phyloP scores from a whole-genome alignment of 35 echinoderm and acorn worm species.

The Ophiothrix spiculata region DNA sequence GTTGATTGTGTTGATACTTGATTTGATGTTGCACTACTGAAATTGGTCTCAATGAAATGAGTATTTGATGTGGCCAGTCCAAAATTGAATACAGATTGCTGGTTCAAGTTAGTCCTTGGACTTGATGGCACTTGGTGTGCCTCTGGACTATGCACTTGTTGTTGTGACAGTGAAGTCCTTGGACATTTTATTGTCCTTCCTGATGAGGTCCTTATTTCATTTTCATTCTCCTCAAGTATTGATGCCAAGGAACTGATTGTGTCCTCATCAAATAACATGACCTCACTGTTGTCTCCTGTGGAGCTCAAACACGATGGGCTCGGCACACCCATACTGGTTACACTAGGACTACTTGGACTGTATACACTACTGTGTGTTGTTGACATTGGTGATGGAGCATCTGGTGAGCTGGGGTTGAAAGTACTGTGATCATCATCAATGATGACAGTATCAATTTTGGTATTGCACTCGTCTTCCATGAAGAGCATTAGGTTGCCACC shows the following conservation, averaged over 20 bases:
- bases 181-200: neutral
- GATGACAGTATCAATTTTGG: neutral
- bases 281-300: neutral
- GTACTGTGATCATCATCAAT: neutral
- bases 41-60: conserved; percentile 6
- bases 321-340: neutral
- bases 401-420: neutral
- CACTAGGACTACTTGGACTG: neutral
- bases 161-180: neutral
- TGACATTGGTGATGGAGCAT: neutral
- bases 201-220: neutral
- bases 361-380: neutral
- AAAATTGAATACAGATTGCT: neutral
- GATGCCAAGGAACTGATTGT: neutral
- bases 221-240: neutral
- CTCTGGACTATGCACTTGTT: neutral
- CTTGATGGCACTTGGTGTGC: neutral
- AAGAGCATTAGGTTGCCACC: neutral
- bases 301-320: neutral
- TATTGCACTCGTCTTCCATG: neutral
- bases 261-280: neutral
- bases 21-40: neutral
- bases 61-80: neutral
- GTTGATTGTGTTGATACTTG: neutral
- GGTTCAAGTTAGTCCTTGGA: neutral